These are phyloP conservation scores for Acipenser transmontanus DNA, from an alignment of 2,797 vertebrate genomes.

Conservation along the genomic window DNA sequence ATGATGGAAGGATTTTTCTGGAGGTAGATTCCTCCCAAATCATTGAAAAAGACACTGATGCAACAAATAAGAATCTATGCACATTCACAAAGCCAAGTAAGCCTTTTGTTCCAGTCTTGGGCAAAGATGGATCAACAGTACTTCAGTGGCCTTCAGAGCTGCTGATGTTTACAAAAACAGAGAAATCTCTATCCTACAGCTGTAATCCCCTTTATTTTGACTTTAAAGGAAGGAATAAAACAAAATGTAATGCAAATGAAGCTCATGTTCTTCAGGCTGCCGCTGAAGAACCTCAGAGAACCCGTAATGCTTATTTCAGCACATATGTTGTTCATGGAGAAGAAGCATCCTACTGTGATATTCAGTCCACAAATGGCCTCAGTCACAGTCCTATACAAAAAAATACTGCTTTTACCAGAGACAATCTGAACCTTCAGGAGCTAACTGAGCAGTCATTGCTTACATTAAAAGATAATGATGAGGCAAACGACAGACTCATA, in stretches of 20 bases:
- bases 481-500: constrained; percentile 2
- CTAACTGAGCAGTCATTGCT: constrained; percentile 16
- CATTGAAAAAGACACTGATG: constrained; percentile 24
- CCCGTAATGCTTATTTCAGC: constrained; percentile 16
- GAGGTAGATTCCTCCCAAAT: constrained; percentile 22
- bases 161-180: constrained; percentile 69
- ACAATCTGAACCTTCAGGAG: not conserved
- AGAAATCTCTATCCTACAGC: constrained; percentile 75
- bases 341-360: constrained; percentile 23
- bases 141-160: constrained; percentile 88
- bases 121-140: constrained; percentile 64
- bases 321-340: constrained; percentile 15
- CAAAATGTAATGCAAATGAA: constrained; percentile 28
- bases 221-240: constrained; percentile 56
- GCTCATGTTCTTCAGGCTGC: constrained; percentile 14
- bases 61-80: constrained; percentile 24
- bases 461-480: constrained; percentile 23
- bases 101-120: constrained; percentile 71
- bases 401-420: not conserved
- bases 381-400: constrained; percentile 18
- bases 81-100: constrained; percentile 42
- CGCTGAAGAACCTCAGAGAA: constrained; percentile 16
- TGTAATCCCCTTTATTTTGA: constrained; percentile 85
- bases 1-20: constrained; percentile 24
- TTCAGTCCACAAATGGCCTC: constrained; percentile 17